Conservation (phyloP, 2,888 invertebrate genomes). For the Drosophila colorata region DNA sequence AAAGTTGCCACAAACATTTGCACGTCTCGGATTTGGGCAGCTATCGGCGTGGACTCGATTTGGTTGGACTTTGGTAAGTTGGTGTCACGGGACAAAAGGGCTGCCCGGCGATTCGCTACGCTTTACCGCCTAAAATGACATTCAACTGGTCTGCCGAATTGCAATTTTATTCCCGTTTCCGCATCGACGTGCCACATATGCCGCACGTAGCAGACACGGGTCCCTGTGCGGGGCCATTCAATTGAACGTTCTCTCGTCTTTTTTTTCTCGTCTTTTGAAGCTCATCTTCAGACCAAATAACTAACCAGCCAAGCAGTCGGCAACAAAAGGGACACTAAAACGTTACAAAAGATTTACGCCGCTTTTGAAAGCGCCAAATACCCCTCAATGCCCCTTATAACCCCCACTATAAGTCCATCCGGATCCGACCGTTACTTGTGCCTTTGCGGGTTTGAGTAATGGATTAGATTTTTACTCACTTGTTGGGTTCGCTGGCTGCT, state of each 20-base stretch:
- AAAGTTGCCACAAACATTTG: conserved; percentile 52
- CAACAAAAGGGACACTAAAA: conserved; percentile 57
- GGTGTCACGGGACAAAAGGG: conserved; percentile 42
- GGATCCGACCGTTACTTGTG: conserved; percentile 63
- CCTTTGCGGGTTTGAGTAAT: conserved; percentile 77
- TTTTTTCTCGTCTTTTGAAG: conserved; percentile 10
- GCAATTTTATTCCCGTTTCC: conserved; percentile 75
- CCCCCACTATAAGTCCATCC: background rate
- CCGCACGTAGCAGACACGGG: conserved; percentile 50
- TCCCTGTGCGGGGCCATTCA: conserved; percentile 42
- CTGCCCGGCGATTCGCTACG: conserved; percentile 61
- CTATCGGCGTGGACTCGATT: conserved; percentile 7
- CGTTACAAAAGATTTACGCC: conserved; percentile 79
- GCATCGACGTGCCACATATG: conserved; percentile 62
- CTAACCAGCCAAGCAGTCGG: conserved; percentile 19
- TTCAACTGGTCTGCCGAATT: conserved; percentile 74
- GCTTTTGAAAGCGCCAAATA: conserved; percentile 28
- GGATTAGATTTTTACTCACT: conserved; percentile 79
- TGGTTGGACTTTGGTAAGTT: conserved; percentile 10
- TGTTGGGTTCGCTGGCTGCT: conserved; percentile 48
- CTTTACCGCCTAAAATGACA: conserved; percentile 60
- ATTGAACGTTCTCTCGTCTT: conserved; percentile 41
- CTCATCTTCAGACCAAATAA: conserved; percentile 43
- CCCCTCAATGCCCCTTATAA: background rate
- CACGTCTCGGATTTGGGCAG: conserved; percentile 39